A percentile compares a stretch with the other conserved stretches of the same genome.
phyloP scores from a whole-genome alignment of 2,113 vertebrate genomes.

The Gila orcuttii region DNA sequence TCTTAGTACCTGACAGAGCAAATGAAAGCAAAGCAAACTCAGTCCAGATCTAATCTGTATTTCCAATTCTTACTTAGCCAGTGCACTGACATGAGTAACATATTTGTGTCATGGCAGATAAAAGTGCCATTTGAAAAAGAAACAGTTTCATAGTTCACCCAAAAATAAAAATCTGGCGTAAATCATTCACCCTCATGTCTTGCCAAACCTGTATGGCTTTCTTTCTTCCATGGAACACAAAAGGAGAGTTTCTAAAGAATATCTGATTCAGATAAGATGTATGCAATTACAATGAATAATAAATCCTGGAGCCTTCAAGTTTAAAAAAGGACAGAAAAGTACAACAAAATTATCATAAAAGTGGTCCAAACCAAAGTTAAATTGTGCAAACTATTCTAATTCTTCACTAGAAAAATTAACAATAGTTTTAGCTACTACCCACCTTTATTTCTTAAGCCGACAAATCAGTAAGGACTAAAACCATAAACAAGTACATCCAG shows the following conservation, averaged over 20 bases:
- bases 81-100: neutral
- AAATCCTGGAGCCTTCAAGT: neutral
- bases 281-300: neutral
- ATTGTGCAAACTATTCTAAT: neutral
- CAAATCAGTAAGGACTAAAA: constrained; percentile 1
- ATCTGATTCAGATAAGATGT: no score
- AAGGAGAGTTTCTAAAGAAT: neutral
- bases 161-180: neutral
- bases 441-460: constrained; percentile 2
- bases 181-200: no score
- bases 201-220: neutral
- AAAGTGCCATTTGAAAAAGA: neutral
- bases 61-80: neutral
- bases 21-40: neutral
- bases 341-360: neutral
- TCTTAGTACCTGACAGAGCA: constrained; percentile 29
- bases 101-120: neutral
- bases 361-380: neutral
- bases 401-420: neutral
- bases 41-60: neutral
- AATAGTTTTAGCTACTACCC: neutral
- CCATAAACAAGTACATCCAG: neutral
- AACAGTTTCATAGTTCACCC: neutral
- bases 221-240: neutral
- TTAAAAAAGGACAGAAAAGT: neutral